Base-by-base conservation (phyloP, 2,888 invertebrate genomes). In the Tipula vernalis region DNA sequence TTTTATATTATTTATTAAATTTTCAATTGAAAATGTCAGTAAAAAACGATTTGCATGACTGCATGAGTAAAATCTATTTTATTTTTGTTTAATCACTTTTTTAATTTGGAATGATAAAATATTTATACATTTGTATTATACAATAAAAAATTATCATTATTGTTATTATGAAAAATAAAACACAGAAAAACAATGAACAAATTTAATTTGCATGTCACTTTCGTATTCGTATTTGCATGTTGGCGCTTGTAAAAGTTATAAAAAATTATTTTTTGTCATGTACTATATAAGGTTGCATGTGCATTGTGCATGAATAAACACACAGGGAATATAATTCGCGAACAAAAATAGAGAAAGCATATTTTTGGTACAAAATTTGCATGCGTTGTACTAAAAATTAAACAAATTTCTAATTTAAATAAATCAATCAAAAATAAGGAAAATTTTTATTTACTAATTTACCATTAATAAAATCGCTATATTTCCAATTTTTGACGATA, bases 221-320 rank as follows among this genome's bases (percentile, higher is more conserved):
- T 71, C 71, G 71, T 71, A 71, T 28, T 28, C 28, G 28, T 71
- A 71, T 71, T 28, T 71, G 84, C 84, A 84, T 84, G 84, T 84
- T 84, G 84, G 84, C 84, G 84, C 84, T 39, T 84, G 84, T 39
- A 84, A 84, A 4, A 39, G 10, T 84, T 84, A 84, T 84, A 84
- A 39, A 5, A 36, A 39, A n/a, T 51, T 51, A 4, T 39, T 71
- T 71, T 71, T 71, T 71, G 71, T 71, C 71, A 71, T 71, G 71
- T 71, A 71, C 71, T 71, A 71, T 57, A 57, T 51, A 71, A 71
- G 71, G 71, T 71, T 28, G 71, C 71, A 71, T 71, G 71, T 71
- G 10, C 28, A n/a, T n/a, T 2, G 28, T 10, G 71, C 71, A 71
- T 71, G 71, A n/a, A 71, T 8, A 10, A 71, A 71, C 71, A 71